Percentiles rank a stretch among this genome's conserved stretches.
phyloP scores from a whole-genome alignment of 2,113 vertebrate species.

The Tapirus terrestris region DNA sequence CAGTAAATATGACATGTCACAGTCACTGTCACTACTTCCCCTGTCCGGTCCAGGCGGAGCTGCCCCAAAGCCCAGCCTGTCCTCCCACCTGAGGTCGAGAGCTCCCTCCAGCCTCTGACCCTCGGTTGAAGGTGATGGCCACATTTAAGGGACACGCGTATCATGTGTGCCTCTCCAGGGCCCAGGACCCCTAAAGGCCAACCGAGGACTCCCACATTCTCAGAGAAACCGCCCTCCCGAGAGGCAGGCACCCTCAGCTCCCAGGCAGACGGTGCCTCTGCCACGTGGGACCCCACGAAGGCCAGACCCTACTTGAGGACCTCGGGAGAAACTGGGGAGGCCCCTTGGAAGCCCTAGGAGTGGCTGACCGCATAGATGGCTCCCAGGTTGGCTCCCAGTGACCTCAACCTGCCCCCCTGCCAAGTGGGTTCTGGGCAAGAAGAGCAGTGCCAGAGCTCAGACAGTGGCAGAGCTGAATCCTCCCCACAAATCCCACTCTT shows the following conservation, averaged over 20 bases:
- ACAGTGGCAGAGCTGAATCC: neutral
- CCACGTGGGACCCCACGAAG: accelerated
- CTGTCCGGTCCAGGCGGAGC: neutral
- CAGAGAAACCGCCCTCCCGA: neutral
- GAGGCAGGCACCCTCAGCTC: neutral
- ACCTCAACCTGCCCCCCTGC: too few relatives aligned
- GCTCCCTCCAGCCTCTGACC: neutral
- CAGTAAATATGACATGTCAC: neutral
- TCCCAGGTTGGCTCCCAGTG: neutral
- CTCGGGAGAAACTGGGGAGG: neutral
- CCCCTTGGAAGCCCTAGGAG: neutral
- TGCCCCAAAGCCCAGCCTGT: neutral
- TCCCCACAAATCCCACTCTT: too few relatives aligned
- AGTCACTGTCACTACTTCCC: neutral
- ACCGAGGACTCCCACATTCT: neutral
- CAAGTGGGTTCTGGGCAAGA: neutral
- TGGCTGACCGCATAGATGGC: neutral
- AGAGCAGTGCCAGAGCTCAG: neutral
- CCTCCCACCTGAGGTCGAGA: neutral
- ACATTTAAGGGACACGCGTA: neutral
- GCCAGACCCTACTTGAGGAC: neutral
- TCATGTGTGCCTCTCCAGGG: neutral
- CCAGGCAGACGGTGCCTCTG: neutral
- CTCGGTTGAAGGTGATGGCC: neutral
- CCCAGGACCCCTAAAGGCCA: neutral